These are phyloP conservation scores for Cerastoderma edule DNA, from an alignment of 2,888 invertebrate species.

Conservation along the genomic window DNA sequence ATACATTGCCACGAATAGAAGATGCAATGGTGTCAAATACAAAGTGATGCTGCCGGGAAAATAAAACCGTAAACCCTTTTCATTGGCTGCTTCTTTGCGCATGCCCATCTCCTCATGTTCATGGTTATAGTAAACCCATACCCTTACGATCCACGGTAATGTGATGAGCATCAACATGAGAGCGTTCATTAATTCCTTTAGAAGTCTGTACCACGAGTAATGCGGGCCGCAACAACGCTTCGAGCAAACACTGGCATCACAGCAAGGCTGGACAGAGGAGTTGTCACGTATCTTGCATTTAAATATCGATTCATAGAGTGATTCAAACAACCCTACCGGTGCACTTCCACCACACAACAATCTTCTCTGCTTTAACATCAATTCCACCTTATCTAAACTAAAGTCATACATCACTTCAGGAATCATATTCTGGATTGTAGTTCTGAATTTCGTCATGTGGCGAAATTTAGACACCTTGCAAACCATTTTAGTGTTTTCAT, in stretches of 20 bases:
- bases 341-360: constrained; percentile 65
- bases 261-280: constrained; percentile 68
- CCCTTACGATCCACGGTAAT: constrained; percentile 72
- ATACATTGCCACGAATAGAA: constrained; percentile 76
- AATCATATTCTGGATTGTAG: constrained; percentile 34
- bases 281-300: constrained; percentile 75
- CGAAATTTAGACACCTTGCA: constrained; percentile 41
- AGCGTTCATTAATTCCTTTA: constrained; percentile 63
- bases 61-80: constrained; percentile 39
- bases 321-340: constrained; percentile 67
- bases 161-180: constrained; percentile 66
- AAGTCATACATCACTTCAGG: constrained; percentile 44
- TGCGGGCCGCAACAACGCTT: constrained; percentile 32
- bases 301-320: constrained; percentile 71
- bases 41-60: constrained; percentile 74
- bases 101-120: constrained; percentile 68
- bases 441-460: constrained; percentile 44
- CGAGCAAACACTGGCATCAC: constrained; percentile 59
- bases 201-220: constrained; percentile 65
- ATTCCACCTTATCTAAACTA: constrained; percentile 54
- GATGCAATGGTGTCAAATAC: constrained; percentile 77
- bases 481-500: constrained; percentile 16
- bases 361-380: constrained; percentile 65
- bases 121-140: constrained; percentile 70
- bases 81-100: constrained; percentile 56